Base-by-base conservation (phyloP, 2,888 invertebrate genomes). In the Morpho achilles region DNA sequence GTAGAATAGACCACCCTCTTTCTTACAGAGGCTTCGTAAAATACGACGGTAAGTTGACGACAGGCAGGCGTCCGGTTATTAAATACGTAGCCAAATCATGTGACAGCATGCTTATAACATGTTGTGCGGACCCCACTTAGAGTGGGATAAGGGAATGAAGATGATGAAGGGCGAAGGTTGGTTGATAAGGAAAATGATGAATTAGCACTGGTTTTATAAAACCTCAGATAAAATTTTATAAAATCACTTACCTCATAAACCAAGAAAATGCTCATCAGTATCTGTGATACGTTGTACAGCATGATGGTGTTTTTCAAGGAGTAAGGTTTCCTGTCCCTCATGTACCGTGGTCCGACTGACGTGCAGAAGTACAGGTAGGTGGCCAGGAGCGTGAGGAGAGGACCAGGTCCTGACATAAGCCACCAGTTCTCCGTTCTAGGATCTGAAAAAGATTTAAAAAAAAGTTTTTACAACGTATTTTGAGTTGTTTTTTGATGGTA, bases 211-310 rank as follows among this genome's bases (percentile, higher is more conserved):
- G 47, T 23, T 47, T 47, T 16, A 47, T 8, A 9, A 7, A 10
- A 16, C 7, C 7, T 22, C 16, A 16, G 16, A 16, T 16, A 16
- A 16, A 1, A 16, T 16, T 16, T 16, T 16, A 16, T 16, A 22
- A 46, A 32, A 16, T 40, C 3, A 5, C 46, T 71, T 60, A 89
- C 91, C 84, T 91, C 91, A 67, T 91, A 84, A 2, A 91, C 90
- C 69, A 97, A 88, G 91, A 93, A 97, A 9, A 94, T 79, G 71
- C 97, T 98, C 84, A 97, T 95, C 9, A 95, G 50, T 6, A 98
- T 97, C 92, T 98, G 98, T 57, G 95, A 94, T n/a, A 95, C 92
- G 76, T 98, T 98, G 83, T 98, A 98, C 0, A 92, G 75, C 16
- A 96, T 92, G 75, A 98, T 92, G 0, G 95, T 76, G 50, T 92